Conservation (phyloP, 2,888 invertebrate species). For the Acronicta alni region DNA sequence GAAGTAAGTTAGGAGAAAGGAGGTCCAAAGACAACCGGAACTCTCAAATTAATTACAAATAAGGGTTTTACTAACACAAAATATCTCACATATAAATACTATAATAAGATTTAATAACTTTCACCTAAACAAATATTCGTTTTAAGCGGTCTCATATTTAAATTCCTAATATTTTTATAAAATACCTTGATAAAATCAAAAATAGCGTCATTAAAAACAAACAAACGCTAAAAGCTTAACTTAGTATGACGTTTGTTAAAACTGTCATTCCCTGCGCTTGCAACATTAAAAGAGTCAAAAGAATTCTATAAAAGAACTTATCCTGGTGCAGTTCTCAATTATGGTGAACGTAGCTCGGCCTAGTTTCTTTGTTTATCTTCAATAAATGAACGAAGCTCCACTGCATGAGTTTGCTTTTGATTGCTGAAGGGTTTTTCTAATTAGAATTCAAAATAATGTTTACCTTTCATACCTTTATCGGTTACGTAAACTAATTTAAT, state of each 20-base stretch:
- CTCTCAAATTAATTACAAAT: too few species aligned
- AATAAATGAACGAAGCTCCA: slow-evolving; percentile 55
- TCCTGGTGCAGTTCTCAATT: slow-evolving; percentile 34
- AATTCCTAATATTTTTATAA: too few species aligned
- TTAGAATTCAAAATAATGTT: slow-evolving; percentile 35
- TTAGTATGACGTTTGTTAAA: not conserved
- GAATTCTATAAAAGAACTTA: slow-evolving; percentile 14
- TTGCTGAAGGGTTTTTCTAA: slow-evolving; percentile 35
- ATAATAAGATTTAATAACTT: too few species aligned
- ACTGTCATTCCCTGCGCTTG: not conserved
- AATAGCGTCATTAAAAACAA: not conserved
- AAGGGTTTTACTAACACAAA: too few species aligned
- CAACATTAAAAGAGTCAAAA: slow-evolving; percentile 3
- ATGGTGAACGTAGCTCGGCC: slow-evolving; percentile 53
- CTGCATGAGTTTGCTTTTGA: slow-evolving; percentile 45
- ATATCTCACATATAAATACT: too few species aligned
- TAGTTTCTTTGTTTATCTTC: slow-evolving; percentile 68
- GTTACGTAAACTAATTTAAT: slow-evolving; percentile 34
- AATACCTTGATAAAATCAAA: too few species aligned
- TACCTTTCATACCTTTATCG: slow-evolving; percentile 24
- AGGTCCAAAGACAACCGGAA: too few species aligned
- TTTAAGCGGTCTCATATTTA: too few species aligned
- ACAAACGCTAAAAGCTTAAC: not conserved
- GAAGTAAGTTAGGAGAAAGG: too few species aligned
- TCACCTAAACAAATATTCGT: too few species aligned